Conservation (phyloP, 2,113 vertebrate species). For the Gasterosteus nipponicus region DNA sequence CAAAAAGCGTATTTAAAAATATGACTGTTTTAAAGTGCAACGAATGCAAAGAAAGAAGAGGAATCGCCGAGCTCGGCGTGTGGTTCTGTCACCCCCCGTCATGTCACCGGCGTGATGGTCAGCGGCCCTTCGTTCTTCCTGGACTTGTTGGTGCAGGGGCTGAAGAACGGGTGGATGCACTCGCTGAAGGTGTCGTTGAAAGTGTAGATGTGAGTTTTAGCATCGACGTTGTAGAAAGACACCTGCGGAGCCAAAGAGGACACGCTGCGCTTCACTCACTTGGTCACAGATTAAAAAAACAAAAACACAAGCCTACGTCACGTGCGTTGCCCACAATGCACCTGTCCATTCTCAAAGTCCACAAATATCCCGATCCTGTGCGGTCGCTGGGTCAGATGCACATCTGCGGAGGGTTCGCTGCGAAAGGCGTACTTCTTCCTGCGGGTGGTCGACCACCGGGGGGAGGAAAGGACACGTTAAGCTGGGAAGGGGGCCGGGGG, state of each 20-base stretch:
- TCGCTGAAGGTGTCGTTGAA: slow-evolving; percentile 79
- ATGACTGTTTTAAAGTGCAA: background rate
- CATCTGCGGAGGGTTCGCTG: slow-evolving; percentile 56
- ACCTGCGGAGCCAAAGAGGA: slow-evolving; percentile 47
- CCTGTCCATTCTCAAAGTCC: slow-evolving; percentile 72
- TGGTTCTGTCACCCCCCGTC: slow-evolving; percentile 20
- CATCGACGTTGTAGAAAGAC: slow-evolving; percentile 77
- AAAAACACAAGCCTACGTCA: background rate
- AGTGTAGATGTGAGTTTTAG: slow-evolving; percentile 73
- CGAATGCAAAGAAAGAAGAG: background rate
- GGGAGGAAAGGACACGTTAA: background rate
- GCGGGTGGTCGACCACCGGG: background rate
- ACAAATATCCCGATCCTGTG: slow-evolving; percentile 72
- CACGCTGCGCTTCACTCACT: background rate
- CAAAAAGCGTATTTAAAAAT: background rate
- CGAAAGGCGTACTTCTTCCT: slow-evolving; percentile 72
- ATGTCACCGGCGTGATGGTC: slow-evolving; percentile 53
- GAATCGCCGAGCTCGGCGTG: background rate
- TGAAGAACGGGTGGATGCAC: slow-evolving; percentile 82
- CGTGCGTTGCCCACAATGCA: slow-evolving; percentile 25
- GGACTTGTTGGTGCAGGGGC: slow-evolving; percentile 79
- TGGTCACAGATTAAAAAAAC: too few species aligned
- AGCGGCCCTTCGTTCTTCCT: slow-evolving; percentile 75
- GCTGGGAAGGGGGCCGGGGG: background rate
- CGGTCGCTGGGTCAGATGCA: slow-evolving; percentile 45